phyloP scores from a whole-genome alignment of 2,797 vertebrate genomes.

The Oreortyx pictus region DNA sequence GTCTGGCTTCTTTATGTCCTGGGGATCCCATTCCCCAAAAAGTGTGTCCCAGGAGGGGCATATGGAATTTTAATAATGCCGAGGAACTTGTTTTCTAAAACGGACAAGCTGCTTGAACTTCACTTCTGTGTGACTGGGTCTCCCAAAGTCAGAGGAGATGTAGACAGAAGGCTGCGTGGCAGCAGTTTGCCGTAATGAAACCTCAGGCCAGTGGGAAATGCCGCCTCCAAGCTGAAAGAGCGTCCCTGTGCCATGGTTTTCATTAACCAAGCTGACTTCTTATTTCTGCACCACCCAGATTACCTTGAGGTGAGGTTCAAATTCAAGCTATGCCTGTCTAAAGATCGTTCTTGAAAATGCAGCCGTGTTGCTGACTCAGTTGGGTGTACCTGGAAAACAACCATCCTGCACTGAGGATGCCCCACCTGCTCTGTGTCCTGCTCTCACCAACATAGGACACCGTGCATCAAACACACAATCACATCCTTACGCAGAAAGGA shows the following conservation, averaged over 20 bases:
- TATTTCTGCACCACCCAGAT: neutral
- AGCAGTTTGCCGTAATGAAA: neutral
- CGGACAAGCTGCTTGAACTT: neutral
- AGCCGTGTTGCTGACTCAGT: neutral
- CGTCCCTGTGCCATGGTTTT: neutral
- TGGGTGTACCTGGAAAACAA: neutral
- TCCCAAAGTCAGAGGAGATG: neutral
- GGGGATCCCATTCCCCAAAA: rapidly evolving
- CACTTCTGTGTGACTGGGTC: neutral
- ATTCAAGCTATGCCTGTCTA: neutral
- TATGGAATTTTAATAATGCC: neutral
- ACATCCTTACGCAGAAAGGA: neutral
- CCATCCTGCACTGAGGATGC: neutral
- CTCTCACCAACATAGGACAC: neutral
- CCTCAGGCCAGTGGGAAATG: neutral
- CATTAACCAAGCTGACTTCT: neutral
- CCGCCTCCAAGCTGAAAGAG: neutral
- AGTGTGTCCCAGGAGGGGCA: rapidly evolving
- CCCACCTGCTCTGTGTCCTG: neutral
- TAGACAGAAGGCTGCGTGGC: neutral
- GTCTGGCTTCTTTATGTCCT: neutral
- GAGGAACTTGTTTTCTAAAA: neutral
- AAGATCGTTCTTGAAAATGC: neutral
- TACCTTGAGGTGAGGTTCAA: neutral
- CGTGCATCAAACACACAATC: rapidly evolving